Base-by-base conservation (phyloP, 2,888 invertebrate genomes). In the Pardosa pseudoannulata region DNA sequence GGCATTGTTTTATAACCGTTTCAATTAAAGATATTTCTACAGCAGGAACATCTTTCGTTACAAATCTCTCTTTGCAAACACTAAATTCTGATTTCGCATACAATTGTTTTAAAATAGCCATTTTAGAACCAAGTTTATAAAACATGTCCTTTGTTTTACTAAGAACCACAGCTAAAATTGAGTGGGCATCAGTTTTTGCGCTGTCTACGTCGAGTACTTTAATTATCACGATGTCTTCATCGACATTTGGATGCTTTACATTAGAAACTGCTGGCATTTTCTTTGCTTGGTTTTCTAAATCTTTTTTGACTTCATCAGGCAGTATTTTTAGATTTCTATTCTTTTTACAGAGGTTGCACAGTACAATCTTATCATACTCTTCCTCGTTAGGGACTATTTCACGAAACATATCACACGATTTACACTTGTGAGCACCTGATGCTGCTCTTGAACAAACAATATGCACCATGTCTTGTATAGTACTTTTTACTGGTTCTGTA, bases 401-500 rank as follows among this genome's bases (percentile, higher is more conserved):
- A 36, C 36, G 6, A 36, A 5, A 36, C 36, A 7, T 36, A 36
- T 36, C 5, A 7, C 36, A 36, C 36, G 36, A 36, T 36, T 36
- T 36, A 36, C 36, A 36, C 36, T 36, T 36, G 36, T 36, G 36
- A 36, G 36, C 11, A 36, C 36, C 36, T 36, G 36, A 36, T 36
- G 36, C 36, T 36, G 11, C 36, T 39, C 71, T 71, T 79, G 71
- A 79, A 19, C 27, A 72, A 79, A 79, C 62, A 79, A 27, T 7
- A 29, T 31, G 28, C n/a, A 67, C 41, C 23, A 39, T 62, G 32
- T 70, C 70, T 79, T 62, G 36, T 13, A 71, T 0, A 71, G n/a
- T 79, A 36, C 27, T 79, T 5, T 79, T 71, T 64, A 19, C 41
- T 39, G 64, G 71, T 13, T 71, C 41, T 79, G 71, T 71, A 71